Evolutionary conservation across 2,888 invertebrate genomes (phyloP).

Genomic region (Pandemis corylana): DNA sequence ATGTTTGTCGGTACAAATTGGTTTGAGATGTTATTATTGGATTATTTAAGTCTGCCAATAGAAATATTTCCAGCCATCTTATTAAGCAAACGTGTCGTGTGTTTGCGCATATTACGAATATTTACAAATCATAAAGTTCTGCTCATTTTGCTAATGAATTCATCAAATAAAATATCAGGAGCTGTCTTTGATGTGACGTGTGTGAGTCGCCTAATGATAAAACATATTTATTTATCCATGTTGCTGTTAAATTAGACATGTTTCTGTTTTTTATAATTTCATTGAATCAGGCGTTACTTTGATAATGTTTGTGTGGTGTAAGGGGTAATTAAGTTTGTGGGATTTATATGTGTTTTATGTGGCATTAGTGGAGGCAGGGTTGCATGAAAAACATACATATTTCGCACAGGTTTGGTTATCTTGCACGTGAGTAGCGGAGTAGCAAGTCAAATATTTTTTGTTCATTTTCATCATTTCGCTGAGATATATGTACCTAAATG

Average conservation of each 20-base stretch:
- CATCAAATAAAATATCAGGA: conserved; percentile 3
- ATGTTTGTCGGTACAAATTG: neutral
- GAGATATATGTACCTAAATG: too few relatives aligned
- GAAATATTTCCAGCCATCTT: neutral
- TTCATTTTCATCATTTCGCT: too few relatives aligned
- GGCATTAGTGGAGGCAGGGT: too few relatives aligned
- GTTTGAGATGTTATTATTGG: neutral
- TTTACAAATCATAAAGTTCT: neutral
- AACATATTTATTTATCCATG: neutral
- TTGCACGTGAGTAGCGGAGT: too few relatives aligned
- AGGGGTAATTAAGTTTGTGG: too few relatives aligned
- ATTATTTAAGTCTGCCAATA: neutral
- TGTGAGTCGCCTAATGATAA: neutral
- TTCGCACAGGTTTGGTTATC: too few relatives aligned
- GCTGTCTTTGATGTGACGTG: neutral
- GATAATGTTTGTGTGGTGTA: too few relatives aligned
- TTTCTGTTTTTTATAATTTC: neutral
- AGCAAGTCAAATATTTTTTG: too few relatives aligned
- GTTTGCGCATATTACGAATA: neutral
- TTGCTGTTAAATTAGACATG: neutral
- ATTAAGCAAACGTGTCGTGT: neutral
- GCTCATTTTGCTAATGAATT: conserved; percentile 1
- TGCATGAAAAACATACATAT: too few relatives aligned
- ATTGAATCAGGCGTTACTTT: too few relatives aligned
- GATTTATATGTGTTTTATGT: too few relatives aligned